Conservation (phyloP, 2,113 vertebrate species). For the Helogale parvula region DNA sequence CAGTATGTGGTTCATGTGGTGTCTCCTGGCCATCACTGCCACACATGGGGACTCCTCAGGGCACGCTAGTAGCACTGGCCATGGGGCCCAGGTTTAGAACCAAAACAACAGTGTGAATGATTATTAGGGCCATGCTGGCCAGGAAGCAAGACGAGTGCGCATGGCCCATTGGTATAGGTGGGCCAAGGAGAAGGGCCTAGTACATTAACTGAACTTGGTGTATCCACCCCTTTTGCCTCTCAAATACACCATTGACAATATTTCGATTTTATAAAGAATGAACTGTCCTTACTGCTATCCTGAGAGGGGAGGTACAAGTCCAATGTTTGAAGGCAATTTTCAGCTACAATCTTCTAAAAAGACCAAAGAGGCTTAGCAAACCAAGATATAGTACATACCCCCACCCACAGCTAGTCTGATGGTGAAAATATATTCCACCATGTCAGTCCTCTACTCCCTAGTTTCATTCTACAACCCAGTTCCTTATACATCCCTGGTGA, state of each 20-base stretch:
- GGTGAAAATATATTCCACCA: neutral
- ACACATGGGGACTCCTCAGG: neutral
- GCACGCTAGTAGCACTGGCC: neutral
- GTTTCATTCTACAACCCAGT: neutral
- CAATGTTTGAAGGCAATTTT: neutral
- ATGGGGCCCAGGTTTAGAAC: neutral
- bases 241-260: neutral
- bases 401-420: neutral
- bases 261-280: neutral
- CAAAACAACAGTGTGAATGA: neutral
- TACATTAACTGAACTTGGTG: neutral
- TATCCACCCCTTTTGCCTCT: neutral
- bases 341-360: neutral
- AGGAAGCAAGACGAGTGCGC: neutral
- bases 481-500: neutral
- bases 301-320: neutral
- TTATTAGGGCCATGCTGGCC: neutral
- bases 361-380: neutral
- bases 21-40: neutral
- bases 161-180: neutral
- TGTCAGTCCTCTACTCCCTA: neutral
- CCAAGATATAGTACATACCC: neutral
- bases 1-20: neutral
- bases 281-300: neutral
- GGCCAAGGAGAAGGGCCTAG: neutral